Evolutionary conservation across 1,140 invertebrate species (phyloP), one percentile per base, ranked within the genome.

Genomic region (Oncopeltus fasciatus): DNA sequence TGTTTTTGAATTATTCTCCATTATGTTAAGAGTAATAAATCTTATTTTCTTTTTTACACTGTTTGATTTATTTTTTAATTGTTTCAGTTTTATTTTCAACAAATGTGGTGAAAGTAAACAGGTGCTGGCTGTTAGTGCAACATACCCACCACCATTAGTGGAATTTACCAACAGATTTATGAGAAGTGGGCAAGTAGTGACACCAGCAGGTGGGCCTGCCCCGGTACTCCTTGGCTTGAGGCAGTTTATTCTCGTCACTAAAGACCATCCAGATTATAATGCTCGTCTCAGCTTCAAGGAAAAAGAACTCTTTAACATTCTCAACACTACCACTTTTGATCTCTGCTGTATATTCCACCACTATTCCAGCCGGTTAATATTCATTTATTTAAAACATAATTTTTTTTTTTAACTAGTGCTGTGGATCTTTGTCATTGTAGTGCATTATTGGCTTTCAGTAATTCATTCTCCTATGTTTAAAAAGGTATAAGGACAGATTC

Each of bases 261-360:
- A 77, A 8, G 67, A 72, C 62, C 78, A 85, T 69, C 72, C 73
- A 21, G 85, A 84, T 70, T 74, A 75, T 60, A 77, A 83, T 64
- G 77, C 75, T 65, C 80, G 85, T 72, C 83, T 83, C 70, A 70
- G 84, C 67, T 73, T 77, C 46, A 94, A 93, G 74, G 76, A 86
- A 63, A 74, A 83, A 27, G 80, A 82, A 66, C 72, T 96, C 3
- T 64, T 80, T 1, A 77, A 83, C 68, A 80, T 97, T 53, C 75
- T 97, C 44, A 76, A 77, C 2, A 80, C 76, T 62, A 74, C 87
- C 24, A 73, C 81, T 24, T 98, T 93, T 71, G 87, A 88, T 57
- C 95, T 98, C 72, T 91, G 88, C 70, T 73, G 98, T 2, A 79
- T 98, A 29, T 98, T 98, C 76, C 86, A 85, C 51, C 95, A 93